Evolutionary conservation across 2,888 invertebrate species (phyloP).

Genomic region (Limnephilus marmoratus): DNA sequence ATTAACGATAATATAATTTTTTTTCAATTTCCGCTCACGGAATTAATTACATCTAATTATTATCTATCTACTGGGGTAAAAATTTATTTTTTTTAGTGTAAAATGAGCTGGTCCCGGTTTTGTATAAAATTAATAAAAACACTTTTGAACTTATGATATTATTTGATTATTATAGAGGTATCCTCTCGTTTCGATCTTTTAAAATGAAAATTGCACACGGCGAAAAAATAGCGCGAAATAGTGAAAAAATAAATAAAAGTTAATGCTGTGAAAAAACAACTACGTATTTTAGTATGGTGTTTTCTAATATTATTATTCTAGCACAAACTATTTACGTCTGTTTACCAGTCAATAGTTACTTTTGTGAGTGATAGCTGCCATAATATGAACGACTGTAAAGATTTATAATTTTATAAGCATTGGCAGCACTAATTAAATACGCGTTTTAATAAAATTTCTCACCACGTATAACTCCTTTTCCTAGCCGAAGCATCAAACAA

Average conservation of each 20-base stretch:
- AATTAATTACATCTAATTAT: too few relatives aligned
- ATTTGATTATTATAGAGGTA: neutral
- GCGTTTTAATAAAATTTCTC: slow-evolving; percentile 19
- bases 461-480: slow-evolving; percentile 49
- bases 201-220: neutral
- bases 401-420: slow-evolving; percentile 17
- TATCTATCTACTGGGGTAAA: too few relatives aligned
- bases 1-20: too few relatives aligned
- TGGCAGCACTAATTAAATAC: slow-evolving; percentile 28
- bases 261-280: neutral
- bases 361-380: neutral
- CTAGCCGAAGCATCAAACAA: slow-evolving; percentile 37
- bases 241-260: neutral
- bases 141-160: too few relatives aligned
- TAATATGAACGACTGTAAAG: neutral
- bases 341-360: neutral
- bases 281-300: neutral
- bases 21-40: too few relatives aligned
- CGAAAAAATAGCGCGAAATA: neutral
- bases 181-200: neutral
- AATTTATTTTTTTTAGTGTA: too few relatives aligned
- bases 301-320: neutral
- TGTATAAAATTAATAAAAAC: too few relatives aligned
- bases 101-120: too few relatives aligned
- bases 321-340: neutral